Conservation (phyloP, 35 echinoderm and acorn worm species). For the Anneissia japonica region DNA sequence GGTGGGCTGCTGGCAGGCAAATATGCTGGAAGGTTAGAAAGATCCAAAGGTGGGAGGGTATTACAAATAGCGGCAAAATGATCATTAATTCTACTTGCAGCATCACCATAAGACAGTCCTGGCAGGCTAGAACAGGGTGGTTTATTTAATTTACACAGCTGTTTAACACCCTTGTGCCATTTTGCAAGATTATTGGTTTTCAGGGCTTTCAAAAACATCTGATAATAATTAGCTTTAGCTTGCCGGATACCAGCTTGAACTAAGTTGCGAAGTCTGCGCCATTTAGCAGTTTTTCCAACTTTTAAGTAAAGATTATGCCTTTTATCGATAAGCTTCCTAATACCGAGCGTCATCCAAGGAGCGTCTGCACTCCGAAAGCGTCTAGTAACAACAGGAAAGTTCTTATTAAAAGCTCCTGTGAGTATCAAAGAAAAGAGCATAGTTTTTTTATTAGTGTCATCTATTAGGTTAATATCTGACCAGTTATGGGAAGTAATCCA, state of each 20-base stretch:
- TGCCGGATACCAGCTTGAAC: not conserved
- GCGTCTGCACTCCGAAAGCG: not conserved
- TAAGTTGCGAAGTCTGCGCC: not conserved
- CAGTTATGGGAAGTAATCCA: conserved; percentile 12
- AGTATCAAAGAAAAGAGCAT: not conserved
- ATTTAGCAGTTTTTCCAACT: not conserved
- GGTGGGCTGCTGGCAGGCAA: not conserved
- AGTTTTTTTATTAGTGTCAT: conserved; percentile 3
- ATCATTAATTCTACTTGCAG: not conserved
- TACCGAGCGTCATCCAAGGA: not conserved
- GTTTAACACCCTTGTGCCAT: not conserved
- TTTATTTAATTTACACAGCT: not conserved
- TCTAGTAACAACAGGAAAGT: not conserved
- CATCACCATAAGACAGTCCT: not conserved
- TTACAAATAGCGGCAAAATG: not conserved
- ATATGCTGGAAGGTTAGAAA: not conserved
- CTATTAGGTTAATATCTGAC: not conserved
- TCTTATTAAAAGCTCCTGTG: not conserved
- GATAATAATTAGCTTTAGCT: not conserved
- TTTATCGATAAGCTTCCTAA: not conserved
- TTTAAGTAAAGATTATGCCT: not conserved
- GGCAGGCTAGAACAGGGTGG: not conserved
- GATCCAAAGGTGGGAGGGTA: not conserved
- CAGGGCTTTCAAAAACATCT: not conserved
- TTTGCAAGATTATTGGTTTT: no score